Conservation (phyloP, 2,888 invertebrate species). For the Tiphia femorata region DNA sequence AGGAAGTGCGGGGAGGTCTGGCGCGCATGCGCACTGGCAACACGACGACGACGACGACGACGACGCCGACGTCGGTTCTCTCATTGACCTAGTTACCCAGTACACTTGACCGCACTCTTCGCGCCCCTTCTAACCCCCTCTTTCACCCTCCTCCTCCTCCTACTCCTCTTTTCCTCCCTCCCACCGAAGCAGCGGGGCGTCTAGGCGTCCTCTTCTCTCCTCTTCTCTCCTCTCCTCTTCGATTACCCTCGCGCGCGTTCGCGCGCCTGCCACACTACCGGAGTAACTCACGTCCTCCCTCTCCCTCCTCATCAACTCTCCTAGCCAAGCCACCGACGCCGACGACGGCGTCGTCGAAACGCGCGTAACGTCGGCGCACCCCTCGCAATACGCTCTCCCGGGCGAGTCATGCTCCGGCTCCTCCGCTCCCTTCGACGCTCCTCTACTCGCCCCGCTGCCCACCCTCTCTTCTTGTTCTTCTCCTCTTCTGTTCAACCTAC, state of each 20-base stretch:
- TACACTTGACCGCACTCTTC: constrained; percentile 69
- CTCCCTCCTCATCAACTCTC: constrained; percentile 27
- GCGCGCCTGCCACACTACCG: background rate
- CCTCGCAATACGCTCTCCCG: no score
- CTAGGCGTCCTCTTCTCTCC: background rate
- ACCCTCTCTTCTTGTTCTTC: no score
- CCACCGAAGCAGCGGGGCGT: no score
- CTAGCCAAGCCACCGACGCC: background rate
- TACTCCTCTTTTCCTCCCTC: constrained; percentile 17
- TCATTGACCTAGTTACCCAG: constrained; percentile 69
- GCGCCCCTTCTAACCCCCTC: constrained; percentile 32
- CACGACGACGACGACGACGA: background rate
- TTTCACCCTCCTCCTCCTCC: constrained; percentile 36
- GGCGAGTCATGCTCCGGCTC: no score
- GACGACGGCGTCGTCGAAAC: constrained; percentile 7
- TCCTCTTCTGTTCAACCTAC: no score
- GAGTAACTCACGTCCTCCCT: background rate
- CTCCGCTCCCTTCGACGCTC: no score
- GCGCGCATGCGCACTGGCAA: background rate
- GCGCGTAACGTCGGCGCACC: no score
- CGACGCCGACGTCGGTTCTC: constrained; percentile 41
- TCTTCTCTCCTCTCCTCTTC: constrained; percentile 16
- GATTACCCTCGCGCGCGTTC: constrained; percentile 4
- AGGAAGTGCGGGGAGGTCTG: background rate
- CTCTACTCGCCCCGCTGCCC: no score